Conservation (phyloP, 37 sponge, comb jelly and placozoan genomes). For the Bolinopsis microptera region DNA sequence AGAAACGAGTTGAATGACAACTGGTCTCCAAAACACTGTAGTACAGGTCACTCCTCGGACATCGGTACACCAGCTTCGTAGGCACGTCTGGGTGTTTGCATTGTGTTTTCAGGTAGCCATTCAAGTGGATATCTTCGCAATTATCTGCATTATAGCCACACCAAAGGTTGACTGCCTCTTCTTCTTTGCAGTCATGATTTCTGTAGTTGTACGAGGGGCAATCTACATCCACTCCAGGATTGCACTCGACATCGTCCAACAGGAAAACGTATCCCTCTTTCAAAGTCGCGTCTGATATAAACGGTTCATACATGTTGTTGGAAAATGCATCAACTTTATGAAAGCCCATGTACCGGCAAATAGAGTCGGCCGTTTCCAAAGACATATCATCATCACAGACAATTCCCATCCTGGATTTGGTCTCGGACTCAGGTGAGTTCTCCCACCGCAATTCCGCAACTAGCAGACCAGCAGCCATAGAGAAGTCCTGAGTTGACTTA, state of each 20-base stretch:
- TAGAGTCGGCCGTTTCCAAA: neutral
- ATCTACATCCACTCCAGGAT: neutral
- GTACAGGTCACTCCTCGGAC: neutral
- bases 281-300: neutral
- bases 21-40: neutral
- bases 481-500: neutral
- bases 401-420: neutral
- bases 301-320: neutral
- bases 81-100: neutral
- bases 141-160: neutral
- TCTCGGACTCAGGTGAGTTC: neutral
- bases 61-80: neutral
- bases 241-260: neutral
- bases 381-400: neutral
- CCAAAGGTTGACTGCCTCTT: slow-evolving; percentile 16
- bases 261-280: neutral
- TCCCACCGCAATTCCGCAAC: neutral
- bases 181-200: neutral
- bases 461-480: neutral
- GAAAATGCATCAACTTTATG: neutral
- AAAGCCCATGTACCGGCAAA: neutral
- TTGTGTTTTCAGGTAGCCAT: neutral
- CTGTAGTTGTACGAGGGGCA: neutral
- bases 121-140: neutral
- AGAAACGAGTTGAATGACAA: neutral